Evolutionary conservation across 1,140 invertebrate species (phyloP).

Genomic region (Theocolax elegans): DNA sequence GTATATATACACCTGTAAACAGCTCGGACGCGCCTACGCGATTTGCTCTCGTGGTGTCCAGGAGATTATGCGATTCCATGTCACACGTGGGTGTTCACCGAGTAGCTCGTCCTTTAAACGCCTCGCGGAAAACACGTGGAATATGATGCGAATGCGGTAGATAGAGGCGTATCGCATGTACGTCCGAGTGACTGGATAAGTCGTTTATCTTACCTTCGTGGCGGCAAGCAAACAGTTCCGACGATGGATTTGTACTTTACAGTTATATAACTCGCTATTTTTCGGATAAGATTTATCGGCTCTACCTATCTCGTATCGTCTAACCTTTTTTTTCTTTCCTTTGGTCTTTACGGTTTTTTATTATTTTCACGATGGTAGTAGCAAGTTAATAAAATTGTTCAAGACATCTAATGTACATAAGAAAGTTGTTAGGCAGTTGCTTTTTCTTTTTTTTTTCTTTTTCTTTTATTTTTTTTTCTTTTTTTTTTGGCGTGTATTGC

Average conservation of each 20-base stretch:
- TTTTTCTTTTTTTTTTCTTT: no score
- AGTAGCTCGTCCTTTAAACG: slow-evolving; percentile 39
- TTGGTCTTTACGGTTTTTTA: no score
- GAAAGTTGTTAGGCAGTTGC: no score
- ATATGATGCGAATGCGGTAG: slow-evolving; percentile 23
- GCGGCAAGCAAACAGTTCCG: slow-evolving; percentile 32
- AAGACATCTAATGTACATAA: no score
- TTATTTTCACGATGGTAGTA: no score
- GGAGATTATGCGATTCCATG: slow-evolving; percentile 53
- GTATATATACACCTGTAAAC: slow-evolving; percentile 5
- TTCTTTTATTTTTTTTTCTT: no score
- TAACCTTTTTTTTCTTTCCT: no score
- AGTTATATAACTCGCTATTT: neutral
- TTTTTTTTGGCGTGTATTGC: no score
- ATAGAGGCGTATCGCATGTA: no score
- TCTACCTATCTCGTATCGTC: no score
- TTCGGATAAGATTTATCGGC: neutral
- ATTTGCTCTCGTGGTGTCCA: slow-evolving; percentile 43
- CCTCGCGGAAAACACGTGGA: slow-evolving; percentile 10
- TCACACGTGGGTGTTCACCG: slow-evolving; percentile 56
- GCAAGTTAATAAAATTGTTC: no score
- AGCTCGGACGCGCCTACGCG: slow-evolving; percentile 47
- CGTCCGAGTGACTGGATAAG: neutral
- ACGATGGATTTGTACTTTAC: neutral
- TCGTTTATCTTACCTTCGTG: slow-evolving; percentile 2